Evolutionary conservation across 2,113 vertebrate genomes (phyloP), one percentile per base, ranked within the genome.

Genomic region (Rissa tridactyla): DNA sequence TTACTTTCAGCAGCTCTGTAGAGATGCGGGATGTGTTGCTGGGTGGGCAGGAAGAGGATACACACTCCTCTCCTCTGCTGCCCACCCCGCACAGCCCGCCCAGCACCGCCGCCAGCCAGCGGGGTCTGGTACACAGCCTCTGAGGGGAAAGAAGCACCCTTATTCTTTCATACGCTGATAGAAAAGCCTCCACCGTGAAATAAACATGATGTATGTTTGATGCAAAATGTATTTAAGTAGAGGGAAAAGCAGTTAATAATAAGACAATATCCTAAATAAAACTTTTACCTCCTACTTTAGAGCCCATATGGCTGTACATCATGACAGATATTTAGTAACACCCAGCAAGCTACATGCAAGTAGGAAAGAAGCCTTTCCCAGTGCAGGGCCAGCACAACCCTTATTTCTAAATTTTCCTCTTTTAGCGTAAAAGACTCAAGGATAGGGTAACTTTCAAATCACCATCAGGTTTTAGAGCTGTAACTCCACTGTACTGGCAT

Each of bases 1-100:
- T 72, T 47, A 38, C 73, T 89, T 86, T 57, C 62, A 72, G 88
- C 38, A 49, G 54, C 77, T 85, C 57, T 62, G 81, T 5, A 57
- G 80, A 55, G 68, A 66, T 0, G 8, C 0, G 0, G 54, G n/a
- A 6, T n/a, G 55, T 57, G 54, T 12, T 69, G 29, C 29, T 49
- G 80, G 44, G 42, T 0, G 0, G 49, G 61, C 65, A 61, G 62
- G 11, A 81, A 62, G 44, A 62, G 23, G n/a, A 21, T 20, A 44
- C 27, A 66, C 16, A 3, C 38, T 2, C 9, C 21, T 46, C 36
- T 10, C 47, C 72, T 49, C 55, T 32, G 40, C 73, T 44, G 32
- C 40, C 3, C 1, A 0, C 38, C 49, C 21, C 12, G 2, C 44
- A 61, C 55, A 40, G 26, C 64, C 73, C 32, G 38, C 30, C 52